Base-by-base conservation (phyloP, 2,888 invertebrate species). In the Gibbula magus region DNA sequence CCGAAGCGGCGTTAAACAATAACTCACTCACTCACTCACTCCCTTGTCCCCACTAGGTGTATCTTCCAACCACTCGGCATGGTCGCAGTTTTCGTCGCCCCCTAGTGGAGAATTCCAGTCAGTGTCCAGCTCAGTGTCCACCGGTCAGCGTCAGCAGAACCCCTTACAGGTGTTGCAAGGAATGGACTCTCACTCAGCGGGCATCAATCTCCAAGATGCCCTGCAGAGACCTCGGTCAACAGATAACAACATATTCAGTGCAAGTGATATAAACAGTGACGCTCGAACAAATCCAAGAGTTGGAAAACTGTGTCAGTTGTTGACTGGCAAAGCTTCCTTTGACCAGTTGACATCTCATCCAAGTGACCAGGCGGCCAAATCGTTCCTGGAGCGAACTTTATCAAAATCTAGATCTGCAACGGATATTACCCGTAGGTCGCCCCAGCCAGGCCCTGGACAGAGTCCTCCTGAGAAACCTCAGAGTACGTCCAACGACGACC, bases 401-500 rank as follows among this genome's bases (percentile, higher is more conserved):
- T 61, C 75, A 16, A 84, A 82, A 76, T 84, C 85, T 20, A 88
- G 88, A 82, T 90, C 91, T 25, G 88, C 89, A 0, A 82, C 85
- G 1, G 89, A 89, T 76, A 87, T 84, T 75, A 81, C 88, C 70
- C 86, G 85, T 56, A 90, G 89, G 83, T 91, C 90, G 0, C 90
- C 91, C 0, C 89, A 89, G 61, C 89, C 90, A 0, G 90, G 90
- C 4, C 88, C 90, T 0, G 89, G 90, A 4, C 87, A 87, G 67
- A 90, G 90, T 74, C 91, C 90, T 7, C 90, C 87, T 10, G 90
- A 91, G 80, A 89, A 89, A 77, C 91, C 91, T 4, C 91, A 90
- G 85, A 91, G 90, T 80, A 91, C 91, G n/a, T 89, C 91, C 13
- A 90, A 90, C 67, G 90, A 89, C 39, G 90, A 90, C 70, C 88